Percentiles rank a stretch among this genome's conserved stretches.
These are phyloP conservation scores for Diplolepis rosae DNA, from an alignment of 2,888 invertebrate species.

Conservation along the genomic window DNA sequence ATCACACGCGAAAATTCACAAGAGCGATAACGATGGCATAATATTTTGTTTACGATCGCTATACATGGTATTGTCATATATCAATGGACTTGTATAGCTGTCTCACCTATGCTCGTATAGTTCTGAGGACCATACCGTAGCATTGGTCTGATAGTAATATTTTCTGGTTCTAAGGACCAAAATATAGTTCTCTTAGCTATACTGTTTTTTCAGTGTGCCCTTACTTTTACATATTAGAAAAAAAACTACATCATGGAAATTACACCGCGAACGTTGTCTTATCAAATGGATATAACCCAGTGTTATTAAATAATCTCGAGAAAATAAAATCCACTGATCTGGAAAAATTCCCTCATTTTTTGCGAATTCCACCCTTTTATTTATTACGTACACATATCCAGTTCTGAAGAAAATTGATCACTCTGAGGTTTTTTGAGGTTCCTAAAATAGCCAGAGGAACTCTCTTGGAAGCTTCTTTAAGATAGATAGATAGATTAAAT, in stretches of 20 bases:
- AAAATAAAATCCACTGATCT: constrained; percentile 9
- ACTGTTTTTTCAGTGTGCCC: too few species aligned
- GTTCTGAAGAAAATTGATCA: not conserved
- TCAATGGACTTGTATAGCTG: too few species aligned
- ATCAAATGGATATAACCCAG: not conserved
- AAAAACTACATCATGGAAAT: constrained; percentile 4
- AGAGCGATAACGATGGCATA: too few species aligned
- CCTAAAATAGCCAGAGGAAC: not conserved
- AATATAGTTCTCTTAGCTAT: too few species aligned
- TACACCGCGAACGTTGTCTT: not conserved
- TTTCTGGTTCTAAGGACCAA: too few species aligned
- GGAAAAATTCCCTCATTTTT: not conserved
- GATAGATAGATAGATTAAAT: not conserved
- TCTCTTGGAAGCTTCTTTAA: not conserved
- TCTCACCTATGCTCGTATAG: too few species aligned
- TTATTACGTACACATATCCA: not conserved
- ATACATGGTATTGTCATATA: too few species aligned
- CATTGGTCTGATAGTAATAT: too few species aligned
- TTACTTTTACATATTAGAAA: too few species aligned
- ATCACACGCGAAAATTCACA: too few species aligned
- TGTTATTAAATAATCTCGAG: not conserved
- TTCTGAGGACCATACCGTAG: too few species aligned
- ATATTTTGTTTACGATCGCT: too few species aligned
- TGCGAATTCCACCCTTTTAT: not conserved
- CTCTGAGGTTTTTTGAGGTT: not conserved